A percentile compares a stretch with the other conserved stretches of the same genome.
These are phyloP conservation scores for Acanthis flammea DNA, from an alignment of 2,797 vertebrate species.

Conservation along the genomic window DNA sequence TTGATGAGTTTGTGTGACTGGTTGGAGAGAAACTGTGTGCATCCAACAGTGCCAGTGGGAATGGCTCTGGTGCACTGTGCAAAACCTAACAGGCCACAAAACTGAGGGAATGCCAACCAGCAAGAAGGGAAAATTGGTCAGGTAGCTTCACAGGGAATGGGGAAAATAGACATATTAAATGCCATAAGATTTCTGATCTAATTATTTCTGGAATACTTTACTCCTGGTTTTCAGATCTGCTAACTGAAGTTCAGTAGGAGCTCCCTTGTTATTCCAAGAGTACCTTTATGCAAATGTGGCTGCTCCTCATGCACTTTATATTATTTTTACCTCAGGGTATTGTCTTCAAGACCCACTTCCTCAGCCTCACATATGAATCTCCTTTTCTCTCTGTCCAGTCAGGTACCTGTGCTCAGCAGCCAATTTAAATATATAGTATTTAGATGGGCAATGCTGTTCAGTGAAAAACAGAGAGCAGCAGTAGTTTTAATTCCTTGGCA, in stretches of 20 bases:
- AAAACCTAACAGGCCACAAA: neutral
- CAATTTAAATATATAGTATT: neutral
- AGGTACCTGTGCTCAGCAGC: neutral
- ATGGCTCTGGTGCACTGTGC: neutral
- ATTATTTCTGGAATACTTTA: neutral
- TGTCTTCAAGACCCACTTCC: neutral
- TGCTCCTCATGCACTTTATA: neutral
- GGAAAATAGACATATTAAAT: neutral
- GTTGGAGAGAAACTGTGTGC: neutral
- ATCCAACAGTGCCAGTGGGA: neutral
- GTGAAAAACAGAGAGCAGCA: neutral
- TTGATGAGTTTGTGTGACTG: neutral
- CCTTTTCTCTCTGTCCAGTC: neutral
- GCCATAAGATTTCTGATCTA: neutral
- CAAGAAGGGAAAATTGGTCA: neutral
- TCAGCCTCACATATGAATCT: neutral
- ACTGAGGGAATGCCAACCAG: neutral
- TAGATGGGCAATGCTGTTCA: neutral
- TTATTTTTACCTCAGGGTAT: neutral
- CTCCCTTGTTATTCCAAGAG: neutral
- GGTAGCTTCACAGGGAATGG: neutral
- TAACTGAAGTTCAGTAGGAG: neutral
- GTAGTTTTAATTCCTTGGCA: neutral
- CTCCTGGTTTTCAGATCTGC: neutral
- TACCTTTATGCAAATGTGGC: neutral